Base-by-base conservation (phyloP, 2,888 invertebrate species). In the Trilocha varians region DNA sequence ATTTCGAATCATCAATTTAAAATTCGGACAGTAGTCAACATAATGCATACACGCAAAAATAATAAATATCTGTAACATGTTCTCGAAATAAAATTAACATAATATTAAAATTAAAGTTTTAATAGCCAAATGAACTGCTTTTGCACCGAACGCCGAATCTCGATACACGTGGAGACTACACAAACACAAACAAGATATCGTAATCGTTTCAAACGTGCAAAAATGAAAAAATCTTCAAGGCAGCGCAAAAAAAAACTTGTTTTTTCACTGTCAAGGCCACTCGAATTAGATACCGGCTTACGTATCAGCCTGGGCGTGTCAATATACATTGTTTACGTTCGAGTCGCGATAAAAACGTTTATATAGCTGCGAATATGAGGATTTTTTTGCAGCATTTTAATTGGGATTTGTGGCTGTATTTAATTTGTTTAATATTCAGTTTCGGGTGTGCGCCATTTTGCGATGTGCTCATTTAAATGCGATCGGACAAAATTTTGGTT, bases 191-290 rank as follows among this genome's bases (percentile, higher is more conserved):
- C 25, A 25, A 25, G 25, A 25, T 25, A 25, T 9, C 25, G 25
- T 57, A 54, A 54, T 48, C 48, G 42, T 32, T 41, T 47, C 40
- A 50, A 56, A 52, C 53, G 57, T 46, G 64, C 64, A 69, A 65
- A 71, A 64, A 71, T 62, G 60, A 58, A 63, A 69, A 68, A 64
- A 62, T 52, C 57, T 50, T 63, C 70, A 71, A 75, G 73, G 78
- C 68, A 62, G 54, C 59, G 70, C 67, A 56, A 68, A 73, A 68
- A 25, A 67, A 71, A 72, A 73, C 71, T 62, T 68, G 71, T 74
- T 76, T 71, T 78, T 84, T 83, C 85, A 86, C 68, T 85, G 85
- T 64, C 87, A 87, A 87, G 86, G 87, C 75, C 85, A 79, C 54
- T 65, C 59, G 66, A 78, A 74, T 78, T 77, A 78, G 80, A 83